Conservation (phyloP, 2,888 invertebrate genomes). For the Oscheius myriophilus region DNA sequence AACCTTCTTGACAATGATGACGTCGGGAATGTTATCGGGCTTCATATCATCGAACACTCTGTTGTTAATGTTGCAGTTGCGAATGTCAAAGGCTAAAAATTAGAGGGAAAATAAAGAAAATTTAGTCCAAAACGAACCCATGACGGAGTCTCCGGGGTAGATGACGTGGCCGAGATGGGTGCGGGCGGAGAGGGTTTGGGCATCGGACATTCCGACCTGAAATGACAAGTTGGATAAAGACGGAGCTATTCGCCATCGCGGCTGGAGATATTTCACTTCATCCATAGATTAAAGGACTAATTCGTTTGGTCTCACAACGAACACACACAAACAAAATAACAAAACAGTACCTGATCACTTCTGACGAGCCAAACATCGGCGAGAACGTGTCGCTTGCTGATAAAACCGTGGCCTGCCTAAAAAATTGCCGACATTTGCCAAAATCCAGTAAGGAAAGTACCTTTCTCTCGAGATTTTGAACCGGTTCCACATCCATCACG, state of each 20-base stretch:
- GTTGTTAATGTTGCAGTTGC: constrained; percentile 91
- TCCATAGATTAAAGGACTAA: too few species aligned
- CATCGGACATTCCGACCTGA: constrained; percentile 80
- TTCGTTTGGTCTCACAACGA: too few species aligned
- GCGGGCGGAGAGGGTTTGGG: constrained; percentile 82
- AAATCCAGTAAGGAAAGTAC: neutral
- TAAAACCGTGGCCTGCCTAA: constrained; percentile 84
- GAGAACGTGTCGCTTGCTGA: constrained; percentile 86
- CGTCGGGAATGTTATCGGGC: constrained; percentile 81
- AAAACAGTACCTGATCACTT: constrained; percentile 78
- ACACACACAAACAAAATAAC: too few species aligned
- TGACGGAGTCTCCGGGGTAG: constrained; percentile 88
- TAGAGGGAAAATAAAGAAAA: constrained; percentile 14
- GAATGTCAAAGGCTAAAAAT: constrained; percentile 82
- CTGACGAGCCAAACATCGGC: constrained; percentile 93
- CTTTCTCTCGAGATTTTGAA: constrained; percentile 74
- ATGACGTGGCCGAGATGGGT: constrained; percentile 94
- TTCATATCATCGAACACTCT: constrained; percentile 84
- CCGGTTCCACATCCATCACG: constrained; percentile 90
- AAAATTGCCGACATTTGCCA: constrained; percentile 7
- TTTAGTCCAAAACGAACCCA: constrained; percentile 76
- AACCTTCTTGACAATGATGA: constrained; percentile 91
- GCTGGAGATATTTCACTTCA: too few species aligned
- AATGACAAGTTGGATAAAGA: neutral
- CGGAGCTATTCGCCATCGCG: neutral